Percentiles rank a stretch among this genome's conserved stretches.
Evolutionary conservation across 2,888 invertebrate species (phyloP).

Genomic region (Callyntrura guangdongensis): DNA sequence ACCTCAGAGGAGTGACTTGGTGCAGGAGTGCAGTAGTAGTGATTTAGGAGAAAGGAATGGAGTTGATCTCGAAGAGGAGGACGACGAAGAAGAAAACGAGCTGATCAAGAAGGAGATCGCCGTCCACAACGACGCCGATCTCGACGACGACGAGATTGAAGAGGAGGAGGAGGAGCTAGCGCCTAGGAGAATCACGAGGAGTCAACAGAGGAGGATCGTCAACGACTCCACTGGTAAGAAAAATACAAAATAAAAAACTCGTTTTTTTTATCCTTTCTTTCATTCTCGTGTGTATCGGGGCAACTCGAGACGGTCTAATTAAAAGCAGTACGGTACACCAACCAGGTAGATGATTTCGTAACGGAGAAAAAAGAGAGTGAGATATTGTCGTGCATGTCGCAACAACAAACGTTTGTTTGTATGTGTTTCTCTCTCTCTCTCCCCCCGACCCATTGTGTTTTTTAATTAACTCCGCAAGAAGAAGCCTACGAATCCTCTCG

Average conservation of each 20-base stretch:
- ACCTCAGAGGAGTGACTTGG: constrained; percentile 49
- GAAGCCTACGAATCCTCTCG: too few relatives aligned
- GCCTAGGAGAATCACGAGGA: constrained; percentile 48
- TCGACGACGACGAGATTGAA: constrained; percentile 87
- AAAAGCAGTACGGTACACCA: not conserved
- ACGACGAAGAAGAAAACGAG: not conserved
- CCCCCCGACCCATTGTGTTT: too few relatives aligned
- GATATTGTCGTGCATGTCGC: too few relatives aligned
- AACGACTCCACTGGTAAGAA: too few relatives aligned
- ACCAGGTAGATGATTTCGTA: not conserved
- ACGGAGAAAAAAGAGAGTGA: not conserved
- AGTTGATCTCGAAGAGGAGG: constrained; percentile 80
- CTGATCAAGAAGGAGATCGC: too few relatives aligned
- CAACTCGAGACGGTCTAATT: constrained; percentile 6
- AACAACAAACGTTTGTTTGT: too few relatives aligned
- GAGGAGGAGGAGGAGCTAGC: not conserved
- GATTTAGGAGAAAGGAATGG: constrained; percentile 27
- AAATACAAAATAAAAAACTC: too few relatives aligned
- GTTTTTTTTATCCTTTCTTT: too few relatives aligned
- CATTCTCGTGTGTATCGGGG: constrained; percentile 8
- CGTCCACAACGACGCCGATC: too few relatives aligned
- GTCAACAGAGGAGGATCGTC: constrained; percentile 23
- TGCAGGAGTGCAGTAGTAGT: not conserved
- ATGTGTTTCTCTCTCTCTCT: too few relatives aligned
- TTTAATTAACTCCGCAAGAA: too few relatives aligned